phyloP scores from a whole-genome alignment of 2,888 invertebrate species.

The Ophioninae sp. region DNA sequence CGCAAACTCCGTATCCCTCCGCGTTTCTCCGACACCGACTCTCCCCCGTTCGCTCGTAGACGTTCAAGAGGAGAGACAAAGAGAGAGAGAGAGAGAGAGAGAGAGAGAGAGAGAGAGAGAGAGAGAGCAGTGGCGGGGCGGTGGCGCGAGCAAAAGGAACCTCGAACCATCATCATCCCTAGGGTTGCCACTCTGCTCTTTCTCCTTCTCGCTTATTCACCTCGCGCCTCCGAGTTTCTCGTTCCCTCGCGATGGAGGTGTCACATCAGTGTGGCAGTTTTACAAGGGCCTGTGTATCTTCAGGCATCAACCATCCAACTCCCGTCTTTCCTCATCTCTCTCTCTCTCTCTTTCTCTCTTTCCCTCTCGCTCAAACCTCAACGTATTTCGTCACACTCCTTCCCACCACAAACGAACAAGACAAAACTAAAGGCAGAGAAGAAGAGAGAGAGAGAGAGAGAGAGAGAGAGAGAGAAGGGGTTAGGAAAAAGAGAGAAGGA shows the following conservation, averaged over 20 bases:
- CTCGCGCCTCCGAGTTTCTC: slow-evolving; percentile 39
- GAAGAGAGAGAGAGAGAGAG: too few species aligned
- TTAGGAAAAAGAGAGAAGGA: slow-evolving; percentile 21
- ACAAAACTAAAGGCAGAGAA: too few species aligned
- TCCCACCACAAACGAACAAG: slow-evolving; percentile 29
- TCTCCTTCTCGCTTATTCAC: slow-evolving; percentile 40
- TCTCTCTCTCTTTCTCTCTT: slow-evolving; percentile 16
- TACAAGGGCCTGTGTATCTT: slow-evolving; percentile 72
- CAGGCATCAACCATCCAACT: slow-evolving; percentile 63
- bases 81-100: neutral
- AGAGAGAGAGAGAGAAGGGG: too few species aligned
- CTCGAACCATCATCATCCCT: slow-evolving; percentile 4
- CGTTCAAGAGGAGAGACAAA: slow-evolving; percentile 20
- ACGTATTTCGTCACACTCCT: slow-evolving; percentile 4
- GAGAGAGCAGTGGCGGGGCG: too few species aligned
- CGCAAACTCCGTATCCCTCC: slow-evolving; percentile 62
- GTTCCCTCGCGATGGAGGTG: slow-evolving; percentile 69
- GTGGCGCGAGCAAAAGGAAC: neutral
- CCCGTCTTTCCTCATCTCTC: slow-evolving; percentile 57
- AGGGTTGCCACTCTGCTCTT: neutral
- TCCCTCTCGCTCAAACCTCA: slow-evolving; percentile 5
- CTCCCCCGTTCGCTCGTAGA: too few species aligned
- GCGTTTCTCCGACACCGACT: slow-evolving; percentile 38
- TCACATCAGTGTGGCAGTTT: slow-evolving; percentile 78
- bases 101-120: slow-evolving; percentile 3